phyloP scores from a whole-genome alignment of 1,140 invertebrate genomes.

The Mylabris phalerata region DNA sequence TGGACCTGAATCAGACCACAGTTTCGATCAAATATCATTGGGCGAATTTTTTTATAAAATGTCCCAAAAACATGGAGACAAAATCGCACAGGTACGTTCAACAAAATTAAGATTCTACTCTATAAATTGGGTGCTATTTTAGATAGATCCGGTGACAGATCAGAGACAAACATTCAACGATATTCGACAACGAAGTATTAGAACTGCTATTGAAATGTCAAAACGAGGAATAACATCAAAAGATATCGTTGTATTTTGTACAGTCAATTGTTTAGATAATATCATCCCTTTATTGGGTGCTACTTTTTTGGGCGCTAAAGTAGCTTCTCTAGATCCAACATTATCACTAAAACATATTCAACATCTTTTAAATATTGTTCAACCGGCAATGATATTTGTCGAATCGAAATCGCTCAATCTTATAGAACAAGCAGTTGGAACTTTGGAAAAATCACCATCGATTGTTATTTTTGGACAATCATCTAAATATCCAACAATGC shows the following conservation, averaged over 20 bases:
- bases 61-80: constrained; percentile 17
- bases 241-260: constrained; percentile 43
- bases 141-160: constrained; percentile 47
- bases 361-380: constrained; percentile 9
- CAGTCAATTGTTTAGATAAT: constrained; percentile 45
- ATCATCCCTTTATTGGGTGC: constrained; percentile 44
- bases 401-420: constrained; percentile 4
- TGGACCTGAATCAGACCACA: background rate
- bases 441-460: background rate
- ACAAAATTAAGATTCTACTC: background rate
- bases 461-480: constrained; percentile 21
- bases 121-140: constrained; percentile 13
- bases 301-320: constrained; percentile 41
- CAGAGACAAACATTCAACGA: constrained; percentile 41
- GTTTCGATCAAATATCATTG: background rate
- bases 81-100: constrained; percentile 18
- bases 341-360: constrained; percentile 5
- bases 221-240: constrained; percentile 40
- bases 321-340: constrained; percentile 11
- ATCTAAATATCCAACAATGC: constrained; percentile 9
- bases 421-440: constrained; percentile 10
- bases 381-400: constrained; percentile 17
- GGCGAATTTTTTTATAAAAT: constrained; percentile 21
- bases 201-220: constrained; percentile 42
- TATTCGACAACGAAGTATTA: constrained; percentile 39